Evolutionary conservation across 2,797 vertebrate species (phyloP).

Genomic region (Takifugu ocellatus): DNA sequence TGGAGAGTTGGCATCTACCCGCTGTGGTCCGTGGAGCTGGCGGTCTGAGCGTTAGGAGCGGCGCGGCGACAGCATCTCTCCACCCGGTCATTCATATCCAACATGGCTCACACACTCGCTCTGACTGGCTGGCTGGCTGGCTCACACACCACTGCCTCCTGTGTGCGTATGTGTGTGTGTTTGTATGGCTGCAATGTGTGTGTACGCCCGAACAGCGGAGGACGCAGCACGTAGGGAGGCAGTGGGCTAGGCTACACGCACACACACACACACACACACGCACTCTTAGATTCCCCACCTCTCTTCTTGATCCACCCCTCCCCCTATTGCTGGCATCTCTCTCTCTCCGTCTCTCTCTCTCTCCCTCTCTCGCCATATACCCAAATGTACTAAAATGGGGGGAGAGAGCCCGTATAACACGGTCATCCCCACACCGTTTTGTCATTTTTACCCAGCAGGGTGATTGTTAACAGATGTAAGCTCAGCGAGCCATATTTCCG

Average conservation of each 20-base stretch:
- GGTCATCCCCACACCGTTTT: constrained; percentile 34
- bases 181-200: constrained; percentile 12
- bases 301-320: constrained; percentile 68
- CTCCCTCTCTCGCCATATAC: background rate
- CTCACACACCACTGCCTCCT: constrained; percentile 37
- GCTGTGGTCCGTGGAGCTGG: constrained; percentile 70
- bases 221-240: constrained; percentile 10
- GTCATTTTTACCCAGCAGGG: constrained; percentile 3
- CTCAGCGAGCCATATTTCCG: constrained; percentile 5
- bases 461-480: constrained; percentile 2
- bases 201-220: constrained; percentile 28
- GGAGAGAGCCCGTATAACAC: too few species aligned
- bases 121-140: constrained; percentile 50
- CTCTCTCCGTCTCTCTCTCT: background rate
- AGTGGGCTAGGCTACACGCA: constrained; percentile 53
- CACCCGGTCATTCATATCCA: constrained; percentile 84
- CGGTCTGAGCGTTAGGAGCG: constrained; percentile 71
- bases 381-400: too few species aligned
- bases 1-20: constrained; percentile 81
- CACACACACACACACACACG: constrained; percentile 62
- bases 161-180: constrained; percentile 9
- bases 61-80: constrained; percentile 77
- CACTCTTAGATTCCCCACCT: constrained; percentile 65
- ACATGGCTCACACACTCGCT: constrained; percentile 86
- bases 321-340: constrained; percentile 60